phyloP scores from a whole-genome alignment of 2,797 vertebrate genomes.

The Moxostoma hubbsi region DNA sequence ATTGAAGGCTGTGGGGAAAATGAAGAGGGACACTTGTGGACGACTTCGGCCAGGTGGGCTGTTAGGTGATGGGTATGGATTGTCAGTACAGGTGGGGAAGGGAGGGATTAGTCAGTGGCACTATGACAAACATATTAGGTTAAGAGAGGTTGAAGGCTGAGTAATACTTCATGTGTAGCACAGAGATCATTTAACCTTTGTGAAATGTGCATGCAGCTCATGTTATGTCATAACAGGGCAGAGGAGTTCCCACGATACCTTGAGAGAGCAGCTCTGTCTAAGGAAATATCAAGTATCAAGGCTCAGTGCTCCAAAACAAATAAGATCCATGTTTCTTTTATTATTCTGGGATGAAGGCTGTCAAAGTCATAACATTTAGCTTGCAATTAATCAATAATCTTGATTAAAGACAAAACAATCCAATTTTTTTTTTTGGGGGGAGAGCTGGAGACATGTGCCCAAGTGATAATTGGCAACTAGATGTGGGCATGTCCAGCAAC shows the following conservation, averaged over 20 bases:
- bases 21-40: slow-evolving; percentile 61
- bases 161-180: slow-evolving; percentile 3
- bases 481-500: too few relatives aligned
- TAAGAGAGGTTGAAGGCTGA: slow-evolving; percentile 33
- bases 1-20: slow-evolving; percentile 51
- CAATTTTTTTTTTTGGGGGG: too few relatives aligned
- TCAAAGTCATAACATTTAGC: too few relatives aligned
- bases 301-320: not conserved
- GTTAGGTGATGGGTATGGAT: slow-evolving; percentile 21
- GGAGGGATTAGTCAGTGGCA: slow-evolving; percentile 53
- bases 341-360: too few relatives aligned
- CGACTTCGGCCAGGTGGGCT: slow-evolving; percentile 24
- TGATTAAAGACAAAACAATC: too few relatives aligned
- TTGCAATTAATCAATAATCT: too few relatives aligned
- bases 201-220: not conserved
- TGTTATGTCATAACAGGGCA: not conserved
- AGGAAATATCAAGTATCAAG: not conserved
- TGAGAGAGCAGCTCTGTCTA: too few relatives aligned
- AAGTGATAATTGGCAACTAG: too few relatives aligned
- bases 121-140: slow-evolving; percentile 30
- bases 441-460: too few relatives aligned
- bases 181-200: not conserved
- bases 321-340: not conserved
- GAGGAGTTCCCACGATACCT: not conserved
- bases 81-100: slow-evolving; percentile 45